Evolutionary conservation across 1,140 invertebrate genomes (phyloP).

Genomic region (Lordiphosa mommai): DNA sequence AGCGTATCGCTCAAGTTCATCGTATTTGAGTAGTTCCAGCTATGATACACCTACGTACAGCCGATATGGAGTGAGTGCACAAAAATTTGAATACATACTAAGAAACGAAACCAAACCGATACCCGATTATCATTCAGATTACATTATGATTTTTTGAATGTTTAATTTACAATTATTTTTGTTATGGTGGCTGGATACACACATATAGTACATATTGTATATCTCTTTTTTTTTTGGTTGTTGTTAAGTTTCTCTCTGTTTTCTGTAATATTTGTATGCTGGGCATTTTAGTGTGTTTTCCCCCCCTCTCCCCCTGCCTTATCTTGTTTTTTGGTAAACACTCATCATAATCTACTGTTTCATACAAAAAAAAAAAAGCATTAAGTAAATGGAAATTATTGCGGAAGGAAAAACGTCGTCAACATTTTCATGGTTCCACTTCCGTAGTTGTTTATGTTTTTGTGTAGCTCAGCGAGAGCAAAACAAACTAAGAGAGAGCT

Average conservation of each 20-base stretch:
- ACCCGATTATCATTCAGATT: constrained; percentile 8
- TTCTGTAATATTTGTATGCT: background rate
- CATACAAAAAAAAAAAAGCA: too few species aligned
- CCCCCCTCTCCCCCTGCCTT: background rate
- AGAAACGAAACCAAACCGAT: background rate
- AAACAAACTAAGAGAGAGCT: too few species aligned
- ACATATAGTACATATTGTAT: constrained; percentile 1
- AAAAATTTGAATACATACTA: constrained; percentile 2
- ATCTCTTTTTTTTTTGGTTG: background rate
- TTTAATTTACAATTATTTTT: background rate
- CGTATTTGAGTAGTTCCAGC: constrained; percentile 52
- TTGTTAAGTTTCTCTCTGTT: constrained; percentile 1
- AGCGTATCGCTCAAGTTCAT: constrained; percentile 59
- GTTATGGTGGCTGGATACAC: constrained; percentile 4
- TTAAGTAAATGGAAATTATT: too few species aligned
- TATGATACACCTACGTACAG: constrained; percentile 74
- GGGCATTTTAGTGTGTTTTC: background rate
- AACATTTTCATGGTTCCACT: too few species aligned
- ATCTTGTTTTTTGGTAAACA: too few species aligned
- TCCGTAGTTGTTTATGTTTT: too few species aligned
- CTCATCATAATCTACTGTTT: too few species aligned
- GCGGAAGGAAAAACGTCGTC: too few species aligned
- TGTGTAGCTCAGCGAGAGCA: too few species aligned
- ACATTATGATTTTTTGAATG: constrained; percentile 4
- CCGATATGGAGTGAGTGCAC: constrained; percentile 75